Evolutionary conservation across 2,888 invertebrate species (phyloP), one percentile per base, ranked within the genome.

Genomic region (Augochlorella aurata): DNA sequence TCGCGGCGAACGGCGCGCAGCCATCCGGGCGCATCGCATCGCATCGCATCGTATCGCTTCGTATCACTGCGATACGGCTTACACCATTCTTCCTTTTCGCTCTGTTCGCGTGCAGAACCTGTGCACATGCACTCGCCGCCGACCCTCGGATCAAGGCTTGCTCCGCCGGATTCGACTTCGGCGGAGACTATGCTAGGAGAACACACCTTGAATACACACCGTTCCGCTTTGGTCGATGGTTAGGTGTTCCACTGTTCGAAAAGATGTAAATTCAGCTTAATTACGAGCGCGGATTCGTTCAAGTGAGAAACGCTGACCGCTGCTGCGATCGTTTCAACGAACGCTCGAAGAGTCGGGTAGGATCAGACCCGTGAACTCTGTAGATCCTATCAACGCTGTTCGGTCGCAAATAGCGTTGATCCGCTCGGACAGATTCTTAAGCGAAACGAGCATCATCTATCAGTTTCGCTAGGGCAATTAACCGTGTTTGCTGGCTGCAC

Each of bases 11-110:
- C 83, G 74, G 74, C 67, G 83, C 70, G 83, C 84, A 81, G 58
- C 81, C 74, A 74, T 74, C 52, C 84, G 74, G 79, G 71, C 79
- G 78, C 85, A 80, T 84, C 85, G 77, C 81, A 78, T 83, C 81
- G 63, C 38, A 38, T 63, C 29, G 63, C 18, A 63, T 63, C 63
- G 63, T 38, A 38, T 29, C 18, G 47, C 47, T 14, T 49, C 47
- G 47, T 14, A 49, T 49, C 47, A 18, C 29, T 1, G 18, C 63
- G 38, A 29, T 38, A 38, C 63, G 38, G 18, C 29, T 63, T 18
- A 38, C 38, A 38, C 16, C 24, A 24, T 58, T 58, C 58, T 24
- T 58, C 24, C 29, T 58, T 58, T 24, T 29, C 24, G 21, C 58
- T 14, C 16, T 29, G 2, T 14, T 58, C 12, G 24, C 58, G 58